Base-by-base conservation (phyloP, 35 echinoderm and acorn worm genomes). In the Patiria miniata region DNA sequence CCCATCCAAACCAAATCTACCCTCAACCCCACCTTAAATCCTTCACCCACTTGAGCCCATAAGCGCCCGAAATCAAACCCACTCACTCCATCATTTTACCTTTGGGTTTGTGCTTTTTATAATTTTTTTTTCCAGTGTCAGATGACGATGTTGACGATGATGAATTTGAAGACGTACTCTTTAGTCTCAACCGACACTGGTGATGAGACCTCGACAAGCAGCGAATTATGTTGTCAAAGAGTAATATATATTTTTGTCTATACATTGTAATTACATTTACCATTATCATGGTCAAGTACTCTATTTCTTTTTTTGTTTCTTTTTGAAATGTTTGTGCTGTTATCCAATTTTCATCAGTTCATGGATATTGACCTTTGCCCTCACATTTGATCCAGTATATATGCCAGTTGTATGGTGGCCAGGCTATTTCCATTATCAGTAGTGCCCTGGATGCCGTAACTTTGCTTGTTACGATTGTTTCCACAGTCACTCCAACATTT, bases 91-190 rank as follows among this genome's bases (percentile, higher is more conserved):
- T 47, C 42, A 47, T 12, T 47, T 47, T 4, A 47, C 42, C 42
- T 6, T 47, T n/a, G n/a, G 42, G 4, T 6, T 47, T 12, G 42
- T 47, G 42, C 12, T 12, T 47, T 47, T 32, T 36, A 68, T 73
- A 26, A 5, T 50, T 83, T 53, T 36, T 10, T 53, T 83, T 23
- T 55, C 1, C 53, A 18, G 5, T 53, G 15, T 34, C 50, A 83
- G 40, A 83, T 80, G 77, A 88, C 18, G 86, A 88, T 29, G 78
- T 81, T 23, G 78, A 81, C 40, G 87, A 89, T 19, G 78, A 81
- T 40, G 77, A 57, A 7, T 82, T 81, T 83, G 88, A 90, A 36
- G 57, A 58, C 37, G 33, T 84, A 4, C 54, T 84, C 2, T 87
- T 84, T 52, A 53, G 57, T 38, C 44, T 84, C 17, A 39, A 53